Percentiles rank a stretch among this genome's conserved stretches.
Evolutionary conservation across 1,140 invertebrate species (phyloP).

Genomic region (Cepaea nemoralis): DNA sequence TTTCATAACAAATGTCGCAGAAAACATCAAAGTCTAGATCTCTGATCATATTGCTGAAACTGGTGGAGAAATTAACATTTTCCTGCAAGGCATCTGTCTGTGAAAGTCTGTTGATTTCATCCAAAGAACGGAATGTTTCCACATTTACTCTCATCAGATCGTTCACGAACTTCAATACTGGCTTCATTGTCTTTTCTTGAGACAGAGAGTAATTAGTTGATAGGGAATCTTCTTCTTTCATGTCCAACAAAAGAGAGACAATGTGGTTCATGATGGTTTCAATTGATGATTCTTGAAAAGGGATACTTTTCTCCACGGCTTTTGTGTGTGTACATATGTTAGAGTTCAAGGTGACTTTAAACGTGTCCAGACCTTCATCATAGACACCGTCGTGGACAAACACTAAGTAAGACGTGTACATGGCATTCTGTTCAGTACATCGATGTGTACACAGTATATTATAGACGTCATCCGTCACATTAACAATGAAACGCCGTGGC

Average conservation of each 20-base stretch:
- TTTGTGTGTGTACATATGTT: neutral
- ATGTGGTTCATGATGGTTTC: neutral
- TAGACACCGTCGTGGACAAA: constrained; percentile 18
- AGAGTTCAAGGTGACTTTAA: constrained; percentile 20
- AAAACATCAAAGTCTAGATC: constrained; percentile 5
- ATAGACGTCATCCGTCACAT: constrained; percentile 45
- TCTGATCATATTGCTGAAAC: neutral
- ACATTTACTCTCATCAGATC: neutral
- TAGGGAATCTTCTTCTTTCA: constrained; percentile 11
- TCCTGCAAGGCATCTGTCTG: neutral
- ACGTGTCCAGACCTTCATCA: constrained; percentile 18
- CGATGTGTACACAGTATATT: neutral
- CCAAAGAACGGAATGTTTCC: neutral
- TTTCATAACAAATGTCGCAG: constrained; percentile 50
- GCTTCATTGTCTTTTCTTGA: neutral
- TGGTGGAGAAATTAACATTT: neutral
- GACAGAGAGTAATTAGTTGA: neutral
- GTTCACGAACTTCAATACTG: neutral
- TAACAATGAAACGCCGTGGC: constrained; percentile 47
- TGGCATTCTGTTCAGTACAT: neutral
- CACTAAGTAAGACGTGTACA: constrained; percentile 6
- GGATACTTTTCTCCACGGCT: neutral
- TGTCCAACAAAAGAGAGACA: constrained; percentile 8
- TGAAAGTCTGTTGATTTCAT: neutral
- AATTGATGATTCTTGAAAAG: neutral